phyloP scores from a whole-genome alignment of 1,140 invertebrate genomes.

The Papilio glaucus region DNA sequence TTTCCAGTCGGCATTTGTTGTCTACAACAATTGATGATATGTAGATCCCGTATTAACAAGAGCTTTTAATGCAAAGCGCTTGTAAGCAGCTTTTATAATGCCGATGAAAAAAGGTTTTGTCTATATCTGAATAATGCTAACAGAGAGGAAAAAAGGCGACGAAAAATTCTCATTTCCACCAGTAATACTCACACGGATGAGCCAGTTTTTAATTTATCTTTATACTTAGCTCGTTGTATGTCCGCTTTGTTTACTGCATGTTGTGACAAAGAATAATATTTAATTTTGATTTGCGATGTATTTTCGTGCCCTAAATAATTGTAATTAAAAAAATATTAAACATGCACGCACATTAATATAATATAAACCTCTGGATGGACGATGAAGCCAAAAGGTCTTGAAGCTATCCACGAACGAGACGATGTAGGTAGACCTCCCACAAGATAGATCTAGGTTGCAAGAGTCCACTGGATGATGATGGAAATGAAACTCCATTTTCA shows the following conservation, averaged over 20 bases:
- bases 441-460: no score
- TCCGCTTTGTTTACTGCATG: conserved; percentile 12
- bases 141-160: neutral
- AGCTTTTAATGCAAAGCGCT: conserved; percentile 32
- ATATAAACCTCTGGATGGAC: no score
- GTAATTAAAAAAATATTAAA: no score
- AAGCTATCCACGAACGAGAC: no score
- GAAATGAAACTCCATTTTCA: no score
- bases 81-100: conserved; percentile 34
- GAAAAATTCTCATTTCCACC: conserved; percentile 33
- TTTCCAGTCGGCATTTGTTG: neutral
- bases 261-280: neutral
- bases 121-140: conserved; percentile 29
- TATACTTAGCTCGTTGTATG: neutral
- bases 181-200: conserved; percentile 7
- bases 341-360: no score
- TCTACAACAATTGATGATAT: conserved; percentile 28
- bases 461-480: no score
- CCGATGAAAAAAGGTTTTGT: conserved; percentile 25
- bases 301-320: no score
- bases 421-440: no score
- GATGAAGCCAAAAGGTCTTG: no score
- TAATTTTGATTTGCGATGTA: neutral
- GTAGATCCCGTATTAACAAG: conserved; percentile 36
- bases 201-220: conserved; percentile 23